phyloP scores from a whole-genome alignment of 2,113 vertebrate genomes.

The Benitochromis conjunctus region DNA sequence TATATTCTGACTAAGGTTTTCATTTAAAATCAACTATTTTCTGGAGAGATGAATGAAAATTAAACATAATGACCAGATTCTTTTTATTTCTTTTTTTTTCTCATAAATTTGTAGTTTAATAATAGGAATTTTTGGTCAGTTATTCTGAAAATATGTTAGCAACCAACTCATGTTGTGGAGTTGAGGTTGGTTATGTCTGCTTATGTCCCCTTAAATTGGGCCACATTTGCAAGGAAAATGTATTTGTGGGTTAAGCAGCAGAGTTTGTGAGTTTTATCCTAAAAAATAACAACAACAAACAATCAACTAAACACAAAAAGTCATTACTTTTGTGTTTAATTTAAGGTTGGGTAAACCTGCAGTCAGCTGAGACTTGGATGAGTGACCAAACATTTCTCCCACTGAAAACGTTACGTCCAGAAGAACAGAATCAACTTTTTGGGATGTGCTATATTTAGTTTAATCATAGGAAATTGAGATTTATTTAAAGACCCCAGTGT shows the following conservation, averaged over 20 bases:
- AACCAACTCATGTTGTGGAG: neutral
- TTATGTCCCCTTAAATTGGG: neutral
- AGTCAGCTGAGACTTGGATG: neutral
- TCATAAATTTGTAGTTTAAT: neutral
- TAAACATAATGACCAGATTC: accelerated
- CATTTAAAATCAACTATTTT: neutral
- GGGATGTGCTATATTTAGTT: neutral
- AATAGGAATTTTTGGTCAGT: accelerated
- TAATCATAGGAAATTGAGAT: neutral
- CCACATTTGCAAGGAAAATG: neutral
- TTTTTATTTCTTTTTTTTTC: neutral
- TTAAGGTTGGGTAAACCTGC: no score
- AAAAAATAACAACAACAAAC: neutral
- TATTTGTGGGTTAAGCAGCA: neutral
- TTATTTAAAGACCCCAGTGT: neutral
- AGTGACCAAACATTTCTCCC: accelerated
- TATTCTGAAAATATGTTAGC: accelerated
- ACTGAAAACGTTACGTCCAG: neutral
- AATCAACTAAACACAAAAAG: neutral
- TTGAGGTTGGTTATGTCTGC: neutral
- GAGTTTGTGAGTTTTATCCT: neutral
- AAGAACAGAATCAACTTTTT: neutral
- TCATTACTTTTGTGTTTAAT: neutral
- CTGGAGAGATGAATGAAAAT: neutral
- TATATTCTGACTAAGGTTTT: neutral